Conservation (phyloP, 2,113 vertebrate genomes). For the Aphelocoma coerulescens region DNA sequence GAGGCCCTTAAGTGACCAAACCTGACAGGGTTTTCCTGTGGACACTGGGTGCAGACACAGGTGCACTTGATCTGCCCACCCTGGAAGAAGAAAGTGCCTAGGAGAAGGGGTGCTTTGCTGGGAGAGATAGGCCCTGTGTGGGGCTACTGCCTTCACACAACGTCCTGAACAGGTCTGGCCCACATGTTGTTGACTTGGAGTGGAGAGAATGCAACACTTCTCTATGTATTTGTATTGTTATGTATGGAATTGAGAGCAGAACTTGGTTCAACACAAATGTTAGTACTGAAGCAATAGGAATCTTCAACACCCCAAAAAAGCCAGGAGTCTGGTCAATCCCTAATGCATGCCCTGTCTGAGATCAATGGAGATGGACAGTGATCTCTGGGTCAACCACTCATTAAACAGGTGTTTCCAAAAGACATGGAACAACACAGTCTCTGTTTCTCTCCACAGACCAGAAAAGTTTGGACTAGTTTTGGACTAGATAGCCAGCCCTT, state of each 20-base stretch:
- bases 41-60: too few relatives aligned
- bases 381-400: not conserved
- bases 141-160: not conserved
- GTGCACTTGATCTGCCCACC: not conserved
- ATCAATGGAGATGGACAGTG: not conserved
- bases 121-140: not conserved
- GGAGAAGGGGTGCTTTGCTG: fast-evolving
- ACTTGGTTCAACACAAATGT: not conserved
- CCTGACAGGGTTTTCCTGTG: not conserved
- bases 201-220: not conserved
- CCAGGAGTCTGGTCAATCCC: too few relatives aligned
- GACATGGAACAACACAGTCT: not conserved
- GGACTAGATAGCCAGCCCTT: not conserved
- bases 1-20: not conserved
- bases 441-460: not conserved
- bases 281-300: not conserved
- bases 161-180: not conserved
- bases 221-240: not conserved
- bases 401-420: not conserved
- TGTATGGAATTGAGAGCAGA: not conserved
- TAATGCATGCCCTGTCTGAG: not conserved
- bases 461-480: not conserved
- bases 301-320: not conserved
- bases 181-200: fast-evolving
- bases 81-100: not conserved